Conservation (phyloP, 2,888 invertebrate species). For the Ophion ventricosus region DNA sequence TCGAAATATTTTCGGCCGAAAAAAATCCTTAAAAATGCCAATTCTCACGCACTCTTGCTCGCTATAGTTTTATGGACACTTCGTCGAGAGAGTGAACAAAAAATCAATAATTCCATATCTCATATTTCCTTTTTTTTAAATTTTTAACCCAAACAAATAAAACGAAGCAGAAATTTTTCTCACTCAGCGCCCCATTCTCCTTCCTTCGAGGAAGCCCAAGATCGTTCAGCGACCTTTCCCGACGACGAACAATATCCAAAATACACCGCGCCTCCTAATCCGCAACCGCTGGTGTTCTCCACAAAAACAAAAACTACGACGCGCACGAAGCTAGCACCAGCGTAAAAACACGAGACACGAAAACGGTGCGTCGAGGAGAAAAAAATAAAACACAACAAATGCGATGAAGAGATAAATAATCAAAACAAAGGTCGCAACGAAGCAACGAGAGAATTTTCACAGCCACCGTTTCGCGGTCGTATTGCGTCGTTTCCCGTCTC, state of each 20-base stretch:
- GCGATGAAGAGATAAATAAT: background rate
- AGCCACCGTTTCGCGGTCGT: too few species aligned
- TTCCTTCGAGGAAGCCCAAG: background rate
- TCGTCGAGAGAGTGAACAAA: background rate
- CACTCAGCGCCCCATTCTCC: constrained; percentile 2
- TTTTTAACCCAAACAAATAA: background rate
- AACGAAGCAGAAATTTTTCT: background rate
- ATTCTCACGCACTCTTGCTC: background rate
- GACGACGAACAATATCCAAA: background rate
- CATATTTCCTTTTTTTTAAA: background rate
- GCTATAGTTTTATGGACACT: background rate
- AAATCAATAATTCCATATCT: background rate
- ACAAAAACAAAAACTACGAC: too few species aligned
- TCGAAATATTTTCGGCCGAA: background rate
- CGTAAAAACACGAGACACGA: too few species aligned
- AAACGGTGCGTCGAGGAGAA: background rate
- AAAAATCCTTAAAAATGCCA: background rate
- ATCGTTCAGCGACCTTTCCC: background rate
- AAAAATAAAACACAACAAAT: too few species aligned
- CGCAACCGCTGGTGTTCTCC: background rate
- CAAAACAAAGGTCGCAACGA: background rate
- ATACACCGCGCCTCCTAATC: background rate
- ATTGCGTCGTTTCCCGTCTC: too few species aligned
- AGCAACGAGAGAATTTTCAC: background rate
- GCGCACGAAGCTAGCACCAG: too few species aligned